Base-by-base conservation (phyloP, 2,797 vertebrate genomes). In the Hoplostethus atlanticus region DNA sequence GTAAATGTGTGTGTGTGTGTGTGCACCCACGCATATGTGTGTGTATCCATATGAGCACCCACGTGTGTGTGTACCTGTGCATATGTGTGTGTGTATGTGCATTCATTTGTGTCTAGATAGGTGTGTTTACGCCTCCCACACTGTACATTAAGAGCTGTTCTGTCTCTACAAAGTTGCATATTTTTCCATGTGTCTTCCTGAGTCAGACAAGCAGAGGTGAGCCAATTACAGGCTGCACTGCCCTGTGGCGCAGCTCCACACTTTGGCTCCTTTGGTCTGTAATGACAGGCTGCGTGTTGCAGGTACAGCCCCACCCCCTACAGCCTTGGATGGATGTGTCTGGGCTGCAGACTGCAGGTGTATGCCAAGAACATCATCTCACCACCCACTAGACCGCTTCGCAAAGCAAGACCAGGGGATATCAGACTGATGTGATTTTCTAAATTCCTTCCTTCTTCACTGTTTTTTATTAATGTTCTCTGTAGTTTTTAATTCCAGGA, bases 251-350 rank as follows among this genome's bases (percentile, higher is more conserved):
- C 2, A 1, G 62, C 72, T 66, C 55, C 44, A 47, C 17, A 55
- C 55, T 71, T 67, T 25, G 17, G 42, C 53, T 64, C 51, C 71
- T 74, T 77, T 68, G 57, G 50, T 87, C 70, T 82, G 13, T 91
- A 85, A 89, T 83, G 71, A 89, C 73, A 80, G 65, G 69, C 59
- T 79, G 64, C 51, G 46, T 54, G 55, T 67, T 65, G 40, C 79
- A 84, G 87, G 81, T 79, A 67, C 15, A 73, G 46, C 55, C 50
- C 54, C 53, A 42, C 0, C 44, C 79, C 38, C 2, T 3, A 57
- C 38, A 48, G 68, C 12, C n/a, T 46, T 3, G 4, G 2, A 80
- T 63, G 44, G 13, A 11, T 25, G 7, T 69, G 67, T 63, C 2
- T 28, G 48, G 11, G 10, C 57, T 36, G 62, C 30, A 74, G 62